Base-by-base conservation (phyloP, 2,113 vertebrate species). In the Bubo scandiacus region DNA sequence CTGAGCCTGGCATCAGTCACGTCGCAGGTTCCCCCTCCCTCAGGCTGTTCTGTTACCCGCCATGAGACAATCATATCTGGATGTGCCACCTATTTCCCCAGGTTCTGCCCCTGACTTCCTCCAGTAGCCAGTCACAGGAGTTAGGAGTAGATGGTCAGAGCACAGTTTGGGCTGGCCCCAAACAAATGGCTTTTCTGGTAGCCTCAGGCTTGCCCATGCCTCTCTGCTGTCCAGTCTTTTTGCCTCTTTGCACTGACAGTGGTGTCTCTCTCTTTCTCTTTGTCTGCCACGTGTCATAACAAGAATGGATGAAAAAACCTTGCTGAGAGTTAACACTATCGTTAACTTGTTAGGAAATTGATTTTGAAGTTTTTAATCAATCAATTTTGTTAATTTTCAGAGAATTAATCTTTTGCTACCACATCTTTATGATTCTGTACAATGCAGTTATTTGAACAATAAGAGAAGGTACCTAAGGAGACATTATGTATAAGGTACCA, bases 201-300 rank as follows among this genome's bases (percentile, higher is more conserved):
- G 83, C 38, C 42, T 49, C 0, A 6, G 51, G 36, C 68, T 59
- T 2, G 2, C 72, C 25, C 43, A 47, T 0, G 0, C 25, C 0
- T 0, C 73, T 92, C 62, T 75, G 73, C 47, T 82, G 19, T 40
- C 84, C 0, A 0, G 15, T 32, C 70, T 72, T 51, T 47, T 74
- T 86, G 75, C 85, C 58, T 67, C 58, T 86, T 58, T 67, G 68
- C 34, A 15, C 0, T 47, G 30, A 68, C 34, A 77, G 52, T 11
- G 30, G n/a, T 17, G 5, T 38, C 23, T 62, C 38, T 66, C 54
- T 75, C 34, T 68, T 32, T 70, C n/a, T 90, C 66, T 47, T 26
- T 62, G 58, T 61, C 81, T 94, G 65, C 47, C 73, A 79, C 0
- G 1, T 3, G 22, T 36, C 71, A 17, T 49, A 88, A 67, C 68